Conservation (phyloP, 2,888 invertebrate species). For the Leptopilina drosophilae region DNA sequence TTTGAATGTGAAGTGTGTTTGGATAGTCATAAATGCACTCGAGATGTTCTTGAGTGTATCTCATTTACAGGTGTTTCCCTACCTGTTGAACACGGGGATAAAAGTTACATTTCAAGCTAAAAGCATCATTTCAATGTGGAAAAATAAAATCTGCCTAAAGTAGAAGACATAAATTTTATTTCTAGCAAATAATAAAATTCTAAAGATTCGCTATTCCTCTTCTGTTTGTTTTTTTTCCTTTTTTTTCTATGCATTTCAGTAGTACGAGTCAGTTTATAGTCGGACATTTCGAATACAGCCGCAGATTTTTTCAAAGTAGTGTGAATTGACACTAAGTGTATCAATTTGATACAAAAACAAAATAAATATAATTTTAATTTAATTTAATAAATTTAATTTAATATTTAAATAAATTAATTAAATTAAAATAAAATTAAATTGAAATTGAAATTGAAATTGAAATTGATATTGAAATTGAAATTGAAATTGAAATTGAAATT, state of each 20-base stretch:
- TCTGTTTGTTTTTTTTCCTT: neutral
- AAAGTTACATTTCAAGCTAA: neutral
- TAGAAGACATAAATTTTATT: neutral
- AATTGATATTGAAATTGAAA: too few relatives aligned
- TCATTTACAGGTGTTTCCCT: constrained; percentile 6
- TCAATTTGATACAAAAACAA: too few relatives aligned
- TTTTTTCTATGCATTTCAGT: neutral
- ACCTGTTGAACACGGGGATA: constrained; percentile 15
- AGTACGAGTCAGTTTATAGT: neutral
- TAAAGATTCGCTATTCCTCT: too few relatives aligned
- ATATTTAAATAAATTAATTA: too few relatives aligned
- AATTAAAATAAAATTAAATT: too few relatives aligned
- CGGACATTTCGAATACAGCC: neutral
- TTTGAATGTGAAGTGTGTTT: neutral
- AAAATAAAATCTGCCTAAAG: neutral
- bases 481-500: too few relatives aligned
- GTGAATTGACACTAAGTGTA: too few relatives aligned
- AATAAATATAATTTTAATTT: too few relatives aligned
- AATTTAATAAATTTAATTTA: too few relatives aligned
- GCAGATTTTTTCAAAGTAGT: too few relatives aligned
- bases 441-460: too few relatives aligned
- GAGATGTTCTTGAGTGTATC: neutral
- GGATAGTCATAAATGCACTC: neutral
- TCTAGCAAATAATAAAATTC: neutral
- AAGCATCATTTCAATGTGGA: neutral